Percentiles rank a stretch among this genome's conserved stretches.
Evolutionary conservation across 2,797 vertebrate genomes (phyloP).

Genomic region (Enteromius unitaeniatus): DNA sequence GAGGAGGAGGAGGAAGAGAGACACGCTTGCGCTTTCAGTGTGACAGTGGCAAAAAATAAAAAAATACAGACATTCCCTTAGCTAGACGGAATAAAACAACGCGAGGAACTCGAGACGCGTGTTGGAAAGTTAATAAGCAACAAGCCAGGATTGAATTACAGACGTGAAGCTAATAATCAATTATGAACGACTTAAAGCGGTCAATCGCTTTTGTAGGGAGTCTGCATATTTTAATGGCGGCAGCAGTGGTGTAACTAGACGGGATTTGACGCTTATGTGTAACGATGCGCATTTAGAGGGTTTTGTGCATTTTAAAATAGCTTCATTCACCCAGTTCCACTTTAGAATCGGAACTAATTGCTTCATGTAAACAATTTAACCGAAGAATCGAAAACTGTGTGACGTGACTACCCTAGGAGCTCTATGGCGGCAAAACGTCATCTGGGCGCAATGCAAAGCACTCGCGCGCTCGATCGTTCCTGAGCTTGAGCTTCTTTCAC

Average conservation of each 20-base stretch:
- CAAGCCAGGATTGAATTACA: background rate
- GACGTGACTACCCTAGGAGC: background rate
- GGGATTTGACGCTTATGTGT: no score
- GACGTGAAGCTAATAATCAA: background rate
- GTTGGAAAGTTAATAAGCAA: background rate
- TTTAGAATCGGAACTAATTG: background rate
- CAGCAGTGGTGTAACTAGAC: background rate
- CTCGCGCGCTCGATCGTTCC: no score
- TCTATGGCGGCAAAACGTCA: background rate
- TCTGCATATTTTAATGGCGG: background rate
- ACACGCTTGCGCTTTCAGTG: conserved; percentile 51
- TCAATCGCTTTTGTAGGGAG: background rate
- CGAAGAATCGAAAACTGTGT: background rate
- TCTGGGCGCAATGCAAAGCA: no score
- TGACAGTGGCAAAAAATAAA: conserved; percentile 3
- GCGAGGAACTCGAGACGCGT: background rate
- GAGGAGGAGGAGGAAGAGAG: background rate
- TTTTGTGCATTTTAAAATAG: background rate
- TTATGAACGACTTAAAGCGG: background rate
- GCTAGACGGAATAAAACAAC: background rate
- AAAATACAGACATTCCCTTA: conserved; percentile 13
- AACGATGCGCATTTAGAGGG: background rate
- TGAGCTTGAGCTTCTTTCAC: no score
- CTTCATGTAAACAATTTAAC: background rate
- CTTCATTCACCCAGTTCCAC: no score